Conservation (phyloP, 2,113 vertebrate species). For the Brachypodius melanocephalos region DNA sequence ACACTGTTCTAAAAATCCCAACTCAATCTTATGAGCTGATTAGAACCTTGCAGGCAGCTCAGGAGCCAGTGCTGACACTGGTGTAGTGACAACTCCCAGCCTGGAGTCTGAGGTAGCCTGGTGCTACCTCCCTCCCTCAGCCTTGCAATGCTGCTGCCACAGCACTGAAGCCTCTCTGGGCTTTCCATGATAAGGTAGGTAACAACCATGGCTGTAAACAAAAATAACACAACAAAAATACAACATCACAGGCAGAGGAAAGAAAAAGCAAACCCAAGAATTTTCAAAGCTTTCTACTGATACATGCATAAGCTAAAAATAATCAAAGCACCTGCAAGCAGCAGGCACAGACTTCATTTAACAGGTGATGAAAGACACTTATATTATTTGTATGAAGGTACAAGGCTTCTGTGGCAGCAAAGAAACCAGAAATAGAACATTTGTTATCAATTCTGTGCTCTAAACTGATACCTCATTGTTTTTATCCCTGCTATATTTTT, state of each 20-base stretch:
- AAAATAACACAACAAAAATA: not conserved
- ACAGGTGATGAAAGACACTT: conserved; percentile 35
- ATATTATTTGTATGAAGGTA: not conserved
- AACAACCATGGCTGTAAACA: not conserved
- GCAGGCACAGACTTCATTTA: conserved; percentile 18
- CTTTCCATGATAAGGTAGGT: not conserved
- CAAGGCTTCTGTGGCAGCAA: not conserved
- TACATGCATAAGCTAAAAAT: conserved; percentile 8
- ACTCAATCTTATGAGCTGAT: accelerated
- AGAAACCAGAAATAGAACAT: conserved; percentile 31
- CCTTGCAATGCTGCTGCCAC: not conserved
- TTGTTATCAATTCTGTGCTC: conserved; percentile 34
- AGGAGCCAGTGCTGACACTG: not conserved
- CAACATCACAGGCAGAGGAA: not conserved
- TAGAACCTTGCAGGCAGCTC: not conserved
- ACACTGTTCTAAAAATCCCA: not conserved
- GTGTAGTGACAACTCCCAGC: not conserved
- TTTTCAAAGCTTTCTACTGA: conserved; percentile 13
- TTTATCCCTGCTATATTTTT: not conserved
- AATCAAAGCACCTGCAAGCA: conserved; percentile 29
- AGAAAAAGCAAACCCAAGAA: not conserved
- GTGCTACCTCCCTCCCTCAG: not conserved
- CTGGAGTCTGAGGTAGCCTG: not conserved
- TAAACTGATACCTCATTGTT: not conserved
- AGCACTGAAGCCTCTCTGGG: not conserved